Evolutionary conservation across 2,797 vertebrate species (phyloP).

Genomic region (Pygocentrus nattereri): DNA sequence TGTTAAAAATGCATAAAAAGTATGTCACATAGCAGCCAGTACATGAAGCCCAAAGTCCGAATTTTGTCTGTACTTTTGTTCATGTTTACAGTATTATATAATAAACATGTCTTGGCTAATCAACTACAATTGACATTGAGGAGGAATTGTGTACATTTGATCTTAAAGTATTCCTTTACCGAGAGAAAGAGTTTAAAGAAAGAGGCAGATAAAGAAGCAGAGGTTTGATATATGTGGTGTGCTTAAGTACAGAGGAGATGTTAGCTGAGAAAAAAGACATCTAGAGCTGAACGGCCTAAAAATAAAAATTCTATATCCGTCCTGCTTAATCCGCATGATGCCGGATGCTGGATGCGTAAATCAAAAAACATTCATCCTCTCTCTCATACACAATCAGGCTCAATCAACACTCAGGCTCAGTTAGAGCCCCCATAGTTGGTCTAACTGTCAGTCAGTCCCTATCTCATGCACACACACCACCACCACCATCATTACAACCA

Average conservation of each 20-base stretch:
- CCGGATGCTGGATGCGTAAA: constrained; percentile 5
- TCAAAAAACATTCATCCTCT: constrained; percentile 9
- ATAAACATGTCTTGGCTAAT: neutral
- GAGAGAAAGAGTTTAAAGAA: too few relatives aligned
- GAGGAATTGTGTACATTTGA: too few relatives aligned
- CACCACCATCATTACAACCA: neutral
- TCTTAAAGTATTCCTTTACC: too few relatives aligned
- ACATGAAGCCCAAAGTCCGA: too few relatives aligned
- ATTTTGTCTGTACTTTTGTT: too few relatives aligned
- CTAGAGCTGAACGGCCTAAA: neutral
- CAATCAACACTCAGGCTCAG: neutral
- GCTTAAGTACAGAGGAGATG: neutral
- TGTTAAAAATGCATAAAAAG: too few relatives aligned
- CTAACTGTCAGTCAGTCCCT: neutral
- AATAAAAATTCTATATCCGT: neutral
- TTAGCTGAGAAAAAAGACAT: neutral
- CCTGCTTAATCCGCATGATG: neutral
- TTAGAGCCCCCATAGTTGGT: neutral
- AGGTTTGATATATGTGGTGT: neutral
- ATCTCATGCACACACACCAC: neutral
- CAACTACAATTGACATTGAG: too few relatives aligned
- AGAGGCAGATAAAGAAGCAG: neutral
- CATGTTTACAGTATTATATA: neutral
- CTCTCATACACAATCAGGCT: neutral
- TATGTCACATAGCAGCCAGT: too few relatives aligned